These are phyloP conservation scores for Chaenogobius annularis DNA, from an alignment of 2,113 vertebrate species.

Conservation along the genomic window DNA sequence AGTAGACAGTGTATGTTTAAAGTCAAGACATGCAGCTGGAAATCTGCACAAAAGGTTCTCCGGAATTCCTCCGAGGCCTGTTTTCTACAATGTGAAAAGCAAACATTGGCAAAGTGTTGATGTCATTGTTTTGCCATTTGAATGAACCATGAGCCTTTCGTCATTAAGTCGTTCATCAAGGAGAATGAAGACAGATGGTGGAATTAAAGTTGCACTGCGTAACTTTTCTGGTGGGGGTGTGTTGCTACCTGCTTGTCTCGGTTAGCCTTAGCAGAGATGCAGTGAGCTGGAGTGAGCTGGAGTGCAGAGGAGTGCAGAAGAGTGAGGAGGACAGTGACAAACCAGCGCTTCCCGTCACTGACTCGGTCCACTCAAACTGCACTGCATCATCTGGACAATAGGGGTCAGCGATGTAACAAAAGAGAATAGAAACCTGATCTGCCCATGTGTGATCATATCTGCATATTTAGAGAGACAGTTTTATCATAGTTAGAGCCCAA, in stretches of 20 bases:
- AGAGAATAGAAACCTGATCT: background rate
- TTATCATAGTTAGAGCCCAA: too few relatives aligned
- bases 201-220: background rate
- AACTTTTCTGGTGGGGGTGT: background rate
- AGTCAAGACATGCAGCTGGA: constrained; percentile 9
- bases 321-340: constrained; percentile 56
- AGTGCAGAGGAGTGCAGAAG: constrained; percentile 20
- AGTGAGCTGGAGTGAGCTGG: constrained; percentile 17
- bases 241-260: too few relatives aligned
- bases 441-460: too few relatives aligned
- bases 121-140: background rate
- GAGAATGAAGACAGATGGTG: background rate
- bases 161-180: background rate
- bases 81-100: constrained; percentile 21
- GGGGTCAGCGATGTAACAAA: background rate
- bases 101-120: background rate
- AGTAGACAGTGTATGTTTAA: constrained; percentile 35
- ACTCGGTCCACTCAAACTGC: constrained; percentile 36
- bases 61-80: constrained; percentile 14
- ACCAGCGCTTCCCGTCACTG: constrained; percentile 40
- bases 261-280: constrained; percentile 13
- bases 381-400: background rate
- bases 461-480: too few relatives aligned
- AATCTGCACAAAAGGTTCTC: constrained; percentile 1
- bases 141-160: background rate